Evolutionary conservation across 2,888 invertebrate species (phyloP).

Genomic region (Trisateles emortualis): DNA sequence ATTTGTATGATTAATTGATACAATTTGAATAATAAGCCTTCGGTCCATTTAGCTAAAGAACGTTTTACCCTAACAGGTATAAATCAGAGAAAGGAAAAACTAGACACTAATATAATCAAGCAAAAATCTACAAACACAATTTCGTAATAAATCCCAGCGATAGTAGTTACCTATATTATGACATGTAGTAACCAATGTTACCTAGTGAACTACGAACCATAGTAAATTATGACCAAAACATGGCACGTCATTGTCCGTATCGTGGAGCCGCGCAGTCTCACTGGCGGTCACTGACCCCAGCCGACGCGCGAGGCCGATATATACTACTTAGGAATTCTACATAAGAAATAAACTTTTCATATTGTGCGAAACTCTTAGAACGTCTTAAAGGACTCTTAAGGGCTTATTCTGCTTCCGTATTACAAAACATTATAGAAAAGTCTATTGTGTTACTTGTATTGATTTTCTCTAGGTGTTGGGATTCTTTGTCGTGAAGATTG

Average conservation of each 20-base stretch:
- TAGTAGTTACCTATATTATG: no score
- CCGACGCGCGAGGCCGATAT: slow-evolving; percentile 39
- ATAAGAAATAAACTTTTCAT: slow-evolving; percentile 47
- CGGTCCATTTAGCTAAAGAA: no score
- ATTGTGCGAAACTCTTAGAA: slow-evolving; percentile 41
- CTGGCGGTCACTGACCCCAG: slow-evolving; percentile 54
- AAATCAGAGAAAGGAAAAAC: no score
- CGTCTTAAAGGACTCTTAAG: slow-evolving; percentile 5
- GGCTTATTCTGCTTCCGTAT: neutral
- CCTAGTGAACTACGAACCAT: slow-evolving; percentile 4
- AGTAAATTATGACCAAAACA: slow-evolving; percentile 22
- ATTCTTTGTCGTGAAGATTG: slow-evolving; percentile 19
- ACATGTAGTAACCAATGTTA: slow-evolving; percentile 3
- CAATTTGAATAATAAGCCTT: no score
- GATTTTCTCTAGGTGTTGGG: slow-evolving; percentile 41
- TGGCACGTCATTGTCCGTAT: slow-evolving; percentile 31
- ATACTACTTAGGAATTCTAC: slow-evolving; percentile 43
- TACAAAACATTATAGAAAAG: neutral
- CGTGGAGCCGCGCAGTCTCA: slow-evolving; percentile 52
- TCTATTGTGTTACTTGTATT: slow-evolving; percentile 20
- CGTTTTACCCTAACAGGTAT: no score
- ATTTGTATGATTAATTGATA: no score
- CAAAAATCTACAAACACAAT: no score
- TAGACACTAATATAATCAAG: no score
- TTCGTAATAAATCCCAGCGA: neutral